Conservation (phyloP, 2,797 vertebrate genomes). For the Peromyscus aztecus region DNA sequence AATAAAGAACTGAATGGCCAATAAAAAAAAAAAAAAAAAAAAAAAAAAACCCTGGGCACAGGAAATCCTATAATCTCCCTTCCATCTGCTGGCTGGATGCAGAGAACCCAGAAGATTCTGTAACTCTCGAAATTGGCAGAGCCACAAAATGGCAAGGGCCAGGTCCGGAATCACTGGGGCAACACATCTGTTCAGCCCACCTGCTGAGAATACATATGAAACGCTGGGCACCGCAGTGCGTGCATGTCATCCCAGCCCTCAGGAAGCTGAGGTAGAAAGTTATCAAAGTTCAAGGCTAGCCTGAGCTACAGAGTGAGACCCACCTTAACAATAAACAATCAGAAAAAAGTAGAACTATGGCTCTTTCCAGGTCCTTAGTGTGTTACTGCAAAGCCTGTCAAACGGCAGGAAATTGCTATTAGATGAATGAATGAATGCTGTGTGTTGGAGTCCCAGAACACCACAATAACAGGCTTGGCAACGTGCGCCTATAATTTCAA, state of each 20-base stretch:
- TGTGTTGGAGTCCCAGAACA: background rate
- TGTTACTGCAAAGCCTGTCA: background rate
- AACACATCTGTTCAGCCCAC: background rate
- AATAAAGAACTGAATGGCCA: no score
- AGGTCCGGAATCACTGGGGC: background rate
- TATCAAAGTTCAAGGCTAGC: background rate
- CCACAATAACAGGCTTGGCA: background rate
- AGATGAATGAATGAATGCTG: background rate
- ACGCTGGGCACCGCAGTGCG: background rate
- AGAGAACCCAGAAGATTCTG: constrained; percentile 15
- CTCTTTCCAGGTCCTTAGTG: background rate
- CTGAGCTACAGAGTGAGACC: background rate
- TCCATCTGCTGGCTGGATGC: constrained; percentile 65
- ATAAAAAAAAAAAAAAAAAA: no score
- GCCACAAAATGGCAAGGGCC: constrained; percentile 34
- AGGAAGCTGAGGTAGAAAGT: background rate
- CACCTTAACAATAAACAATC: background rate
- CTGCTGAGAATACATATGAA: background rate
- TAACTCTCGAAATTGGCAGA: constrained; percentile 33
- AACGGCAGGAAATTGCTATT: background rate
- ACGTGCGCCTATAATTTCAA: background rate
- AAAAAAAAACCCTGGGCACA: background rate
- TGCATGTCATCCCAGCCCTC: background rate
- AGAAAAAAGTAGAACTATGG: background rate
- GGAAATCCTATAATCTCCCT: background rate